Evolutionary conservation across 2,888 invertebrate genomes (phyloP).

Genomic region (Criorhina ranunculi): DNA sequence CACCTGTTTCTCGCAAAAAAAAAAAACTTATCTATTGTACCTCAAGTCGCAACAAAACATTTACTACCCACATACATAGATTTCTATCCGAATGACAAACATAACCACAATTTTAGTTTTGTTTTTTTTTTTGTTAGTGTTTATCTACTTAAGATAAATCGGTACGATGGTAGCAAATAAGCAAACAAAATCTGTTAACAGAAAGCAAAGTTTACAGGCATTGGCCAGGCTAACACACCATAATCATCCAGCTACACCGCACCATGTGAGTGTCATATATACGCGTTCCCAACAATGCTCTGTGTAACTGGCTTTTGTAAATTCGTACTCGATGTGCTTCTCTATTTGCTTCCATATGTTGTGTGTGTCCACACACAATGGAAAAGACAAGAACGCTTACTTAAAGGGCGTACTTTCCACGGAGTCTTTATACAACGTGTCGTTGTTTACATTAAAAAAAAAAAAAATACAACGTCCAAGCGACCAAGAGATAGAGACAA

Average conservation of each 20-base stretch:
- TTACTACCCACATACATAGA: conserved; percentile 14
- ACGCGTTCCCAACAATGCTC: background rate
- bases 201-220: conserved; percentile 41
- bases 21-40: conserved; percentile 9
- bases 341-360: conserved; percentile 24
- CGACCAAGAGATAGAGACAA: background rate
- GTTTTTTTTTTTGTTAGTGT: conserved; percentile 19
- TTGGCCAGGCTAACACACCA: conserved; percentile 1
- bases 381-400: background rate
- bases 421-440: background rate
- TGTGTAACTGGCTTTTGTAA: conserved; percentile 1
- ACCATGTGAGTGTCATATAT: background rate
- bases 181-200: conserved; percentile 54
- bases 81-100: conserved; percentile 13
- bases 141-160: conserved; percentile 50
- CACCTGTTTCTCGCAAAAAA: background rate
- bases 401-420: conserved; percentile 2
- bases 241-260: conserved; percentile 11
- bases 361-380: conserved; percentile 1
- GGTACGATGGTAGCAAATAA: conserved; percentile 45
- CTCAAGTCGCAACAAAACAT: conserved; percentile 22
- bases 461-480: background rate
- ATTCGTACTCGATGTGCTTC: conserved; percentile 20
- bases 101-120: conserved; percentile 1
- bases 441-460: conserved; percentile 12